phyloP scores from a whole-genome alignment of 1,140 invertebrate genomes.

The Drosophila tristis region DNA sequence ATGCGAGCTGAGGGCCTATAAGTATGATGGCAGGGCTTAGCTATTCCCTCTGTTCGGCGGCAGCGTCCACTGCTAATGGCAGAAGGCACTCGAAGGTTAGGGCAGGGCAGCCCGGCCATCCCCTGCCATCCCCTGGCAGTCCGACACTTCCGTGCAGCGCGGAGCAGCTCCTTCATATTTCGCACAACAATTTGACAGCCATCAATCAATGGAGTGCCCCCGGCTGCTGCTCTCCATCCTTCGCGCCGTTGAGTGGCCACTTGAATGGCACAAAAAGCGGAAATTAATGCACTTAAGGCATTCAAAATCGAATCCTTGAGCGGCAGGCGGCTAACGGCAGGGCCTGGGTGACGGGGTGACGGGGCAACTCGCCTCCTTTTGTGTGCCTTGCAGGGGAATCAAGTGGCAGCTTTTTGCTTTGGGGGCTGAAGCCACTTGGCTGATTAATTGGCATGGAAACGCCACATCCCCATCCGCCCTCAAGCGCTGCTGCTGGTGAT shows the following conservation, averaged over 20 bases:
- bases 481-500: constrained; percentile 4
- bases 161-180: constrained; percentile 46
- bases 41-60: too few relatives aligned
- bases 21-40: too few relatives aligned
- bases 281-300: constrained; percentile 79
- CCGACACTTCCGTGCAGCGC: too few relatives aligned
- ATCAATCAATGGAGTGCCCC: constrained; percentile 54
- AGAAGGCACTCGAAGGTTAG: too few relatives aligned
- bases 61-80: too few relatives aligned
- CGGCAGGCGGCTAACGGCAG: constrained; percentile 1
- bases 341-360: neutral
- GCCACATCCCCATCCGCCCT: too few relatives aligned
- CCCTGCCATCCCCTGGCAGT: too few relatives aligned
- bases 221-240: neutral
- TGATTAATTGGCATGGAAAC: constrained; percentile 67
- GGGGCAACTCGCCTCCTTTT: neutral
- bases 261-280: constrained; percentile 70
- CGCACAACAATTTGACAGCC: constrained; percentile 58
- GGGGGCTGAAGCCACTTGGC: constrained; percentile 53
- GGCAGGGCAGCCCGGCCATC: too few relatives aligned
- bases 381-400: constrained; percentile 24
- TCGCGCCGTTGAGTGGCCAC: constrained; percentile 54
- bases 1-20: too few relatives aligned
- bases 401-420: constrained; percentile 20
- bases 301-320: constrained; percentile 39